These are phyloP conservation scores for Rhynchotus rufescens DNA, from an alignment of 2,797 vertebrate species.

Conservation along the genomic window DNA sequence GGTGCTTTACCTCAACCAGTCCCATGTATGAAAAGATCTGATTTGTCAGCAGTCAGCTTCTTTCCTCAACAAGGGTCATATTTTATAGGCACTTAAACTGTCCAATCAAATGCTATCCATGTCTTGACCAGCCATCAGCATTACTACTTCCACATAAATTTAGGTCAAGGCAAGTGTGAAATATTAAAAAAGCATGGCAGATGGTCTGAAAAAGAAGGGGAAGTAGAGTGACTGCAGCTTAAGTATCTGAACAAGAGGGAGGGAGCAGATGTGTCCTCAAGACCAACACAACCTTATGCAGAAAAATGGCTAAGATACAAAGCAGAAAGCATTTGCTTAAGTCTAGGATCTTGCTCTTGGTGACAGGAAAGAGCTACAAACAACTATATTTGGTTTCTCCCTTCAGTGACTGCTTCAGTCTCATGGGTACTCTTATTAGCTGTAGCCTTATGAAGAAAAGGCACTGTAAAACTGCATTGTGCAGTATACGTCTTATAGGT, in stretches of 20 bases:
- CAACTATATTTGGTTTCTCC: not conserved
- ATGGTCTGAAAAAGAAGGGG: slow-evolving; percentile 81
- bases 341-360: not conserved
- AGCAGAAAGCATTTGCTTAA: not conserved
- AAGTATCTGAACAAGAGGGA: not conserved
- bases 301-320: not conserved
- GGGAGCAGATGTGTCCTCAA: not conserved
- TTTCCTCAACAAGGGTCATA: slow-evolving; percentile 81
- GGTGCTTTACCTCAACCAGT: slow-evolving; percentile 82
- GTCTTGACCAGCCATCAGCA: slow-evolving; percentile 84
- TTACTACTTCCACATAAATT: slow-evolving; percentile 84
- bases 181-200: slow-evolving; percentile 80
- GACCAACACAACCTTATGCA: not conserved
- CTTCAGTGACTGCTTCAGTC: not conserved
- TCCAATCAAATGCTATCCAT: slow-evolving; percentile 69
- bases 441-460: not conserved
- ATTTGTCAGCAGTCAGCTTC: slow-evolving; percentile 90
- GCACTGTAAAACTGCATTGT: not conserved
- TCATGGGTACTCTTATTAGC: not conserved
- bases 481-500: not conserved
- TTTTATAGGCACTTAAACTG: slow-evolving; percentile 86
- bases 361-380: not conserved
- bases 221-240: not conserved
- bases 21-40: slow-evolving; percentile 83
- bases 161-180: slow-evolving; percentile 86